phyloP scores from a whole-genome alignment of 2,113 vertebrate genomes.

The Myiagra hebetior region DNA sequence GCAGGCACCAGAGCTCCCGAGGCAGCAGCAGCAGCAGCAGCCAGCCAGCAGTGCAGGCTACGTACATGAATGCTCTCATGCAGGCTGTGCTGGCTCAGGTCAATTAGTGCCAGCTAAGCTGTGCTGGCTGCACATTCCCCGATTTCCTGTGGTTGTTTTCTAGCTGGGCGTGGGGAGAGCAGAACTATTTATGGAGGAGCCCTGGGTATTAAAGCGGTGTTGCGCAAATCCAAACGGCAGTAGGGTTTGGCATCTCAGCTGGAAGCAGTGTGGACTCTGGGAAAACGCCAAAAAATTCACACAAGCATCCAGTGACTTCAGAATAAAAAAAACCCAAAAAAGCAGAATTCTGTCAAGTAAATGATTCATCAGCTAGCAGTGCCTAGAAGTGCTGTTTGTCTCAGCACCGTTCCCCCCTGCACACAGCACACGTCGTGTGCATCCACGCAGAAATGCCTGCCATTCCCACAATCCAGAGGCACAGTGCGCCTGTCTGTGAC shows the following conservation, averaged over 20 bases:
- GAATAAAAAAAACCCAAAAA: background rate
- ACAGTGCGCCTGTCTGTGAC: background rate
- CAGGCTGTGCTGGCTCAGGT: slow-evolving; percentile 60
- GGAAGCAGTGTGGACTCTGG: slow-evolving; percentile 64
- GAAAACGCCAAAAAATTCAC: slow-evolving; percentile 55
- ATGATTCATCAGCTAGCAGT: slow-evolving; percentile 41
- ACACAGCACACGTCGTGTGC: background rate
- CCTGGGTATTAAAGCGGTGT: slow-evolving; percentile 68
- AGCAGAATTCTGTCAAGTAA: slow-evolving; percentile 27
- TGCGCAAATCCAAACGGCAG: slow-evolving; percentile 73
- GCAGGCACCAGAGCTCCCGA: slow-evolving; percentile 27
- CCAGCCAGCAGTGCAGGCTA: background rate
- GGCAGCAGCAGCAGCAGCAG: slow-evolving; percentile 28
- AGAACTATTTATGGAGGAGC: slow-evolving; percentile 79
- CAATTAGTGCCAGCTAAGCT: slow-evolving; percentile 65
- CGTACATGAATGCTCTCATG: slow-evolving; percentile 16
- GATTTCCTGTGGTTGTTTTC: slow-evolving; percentile 75
- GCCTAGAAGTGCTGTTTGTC: slow-evolving; percentile 29
- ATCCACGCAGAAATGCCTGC: background rate
- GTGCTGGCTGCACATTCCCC: slow-evolving; percentile 57
- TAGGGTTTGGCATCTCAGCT: slow-evolving; percentile 60
- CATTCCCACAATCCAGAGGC: background rate
- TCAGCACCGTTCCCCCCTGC: background rate
- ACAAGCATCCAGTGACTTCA: slow-evolving; percentile 22
- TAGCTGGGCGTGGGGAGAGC: slow-evolving; percentile 60